phyloP scores from a whole-genome alignment of 2,888 invertebrate genomes.

The Agonopterix alstromeriana region DNA sequence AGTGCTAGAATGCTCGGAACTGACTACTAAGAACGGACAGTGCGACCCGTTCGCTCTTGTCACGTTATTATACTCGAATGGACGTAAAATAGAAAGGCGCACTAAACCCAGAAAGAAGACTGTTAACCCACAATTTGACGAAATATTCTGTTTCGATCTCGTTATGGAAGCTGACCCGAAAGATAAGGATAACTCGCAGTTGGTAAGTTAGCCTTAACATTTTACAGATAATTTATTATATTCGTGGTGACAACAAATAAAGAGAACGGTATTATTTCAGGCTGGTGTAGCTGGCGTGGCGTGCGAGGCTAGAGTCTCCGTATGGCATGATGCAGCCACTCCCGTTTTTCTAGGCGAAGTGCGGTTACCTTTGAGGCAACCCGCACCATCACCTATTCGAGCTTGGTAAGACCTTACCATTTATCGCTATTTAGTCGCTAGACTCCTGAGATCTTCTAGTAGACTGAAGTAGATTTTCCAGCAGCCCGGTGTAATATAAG shows the following conservation, averaged over 20 bases:
- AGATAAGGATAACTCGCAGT: slow-evolving; percentile 72
- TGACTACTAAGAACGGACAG: slow-evolving; percentile 91
- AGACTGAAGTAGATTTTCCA: too few relatives aligned
- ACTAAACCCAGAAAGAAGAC: slow-evolving; percentile 94
- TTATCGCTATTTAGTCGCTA: too few relatives aligned
- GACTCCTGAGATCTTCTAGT: too few relatives aligned
- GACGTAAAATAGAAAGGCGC: slow-evolving; percentile 85
- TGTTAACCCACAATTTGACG: slow-evolving; percentile 91
- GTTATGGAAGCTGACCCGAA: slow-evolving; percentile 76
- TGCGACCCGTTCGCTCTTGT: slow-evolving; percentile 94
- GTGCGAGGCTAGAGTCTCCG: slow-evolving; percentile 86
- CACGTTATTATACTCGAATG: slow-evolving; percentile 87
- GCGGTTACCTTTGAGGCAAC: slow-evolving; percentile 84
- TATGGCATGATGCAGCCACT: slow-evolving; percentile 91
- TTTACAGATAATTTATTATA: background rate
- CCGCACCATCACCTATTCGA: slow-evolving; percentile 58
- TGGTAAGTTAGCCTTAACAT: slow-evolving; percentile 41
- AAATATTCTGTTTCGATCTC: slow-evolving; percentile 87
- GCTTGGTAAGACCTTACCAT: slow-evolving; percentile 81
- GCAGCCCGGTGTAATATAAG: too few relatives aligned
- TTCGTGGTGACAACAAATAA: background rate
- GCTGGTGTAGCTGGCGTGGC: slow-evolving; percentile 86
- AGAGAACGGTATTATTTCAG: slow-evolving; percentile 21
- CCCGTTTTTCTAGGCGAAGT: slow-evolving; percentile 94
- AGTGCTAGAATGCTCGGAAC: slow-evolving; percentile 90